A percentile compares a stretch with the other conserved stretches of the same genome.
These are phyloP conservation scores for Cirrhinus mrigala DNA, from an alignment of 2,797 vertebrate species.

Conservation along the genomic window DNA sequence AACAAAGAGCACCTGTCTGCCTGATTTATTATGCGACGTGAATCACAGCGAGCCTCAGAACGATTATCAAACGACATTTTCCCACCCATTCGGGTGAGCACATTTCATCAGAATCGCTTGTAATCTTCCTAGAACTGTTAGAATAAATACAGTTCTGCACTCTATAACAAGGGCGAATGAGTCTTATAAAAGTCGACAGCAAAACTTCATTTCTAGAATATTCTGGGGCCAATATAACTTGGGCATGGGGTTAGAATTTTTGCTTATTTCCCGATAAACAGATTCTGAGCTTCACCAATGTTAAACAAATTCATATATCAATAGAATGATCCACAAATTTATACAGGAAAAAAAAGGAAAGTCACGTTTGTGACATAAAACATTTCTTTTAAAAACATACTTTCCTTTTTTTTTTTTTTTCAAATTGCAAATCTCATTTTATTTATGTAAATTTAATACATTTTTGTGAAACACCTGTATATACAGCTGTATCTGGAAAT, in stretches of 20 bases:
- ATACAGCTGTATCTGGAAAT: background rate
- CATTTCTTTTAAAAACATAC: no score
- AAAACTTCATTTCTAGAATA: background rate
- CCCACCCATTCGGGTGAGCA: slow-evolving; percentile 22
- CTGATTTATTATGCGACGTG: slow-evolving; percentile 12
- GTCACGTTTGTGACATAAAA: no score
- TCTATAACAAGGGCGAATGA: background rate
- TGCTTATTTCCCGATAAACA: background rate
- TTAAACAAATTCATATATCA: background rate
- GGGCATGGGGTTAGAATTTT: background rate
- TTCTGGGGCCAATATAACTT: background rate
- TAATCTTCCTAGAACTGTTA: slow-evolving; percentile 15
- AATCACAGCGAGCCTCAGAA: slow-evolving; percentile 6
- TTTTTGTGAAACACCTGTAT: no score
- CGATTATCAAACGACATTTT: slow-evolving; percentile 21
- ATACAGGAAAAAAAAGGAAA: no score
- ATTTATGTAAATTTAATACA: no score
- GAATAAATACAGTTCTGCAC: background rate
- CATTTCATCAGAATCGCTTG: slow-evolving; percentile 8
- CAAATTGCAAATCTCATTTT: background rate
- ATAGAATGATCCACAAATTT: background rate
- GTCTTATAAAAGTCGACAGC: background rate
- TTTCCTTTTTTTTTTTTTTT: no score
- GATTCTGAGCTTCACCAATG: background rate
- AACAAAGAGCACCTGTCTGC: slow-evolving; percentile 50